A percentile compares a stretch with the other conserved stretches of the same genome.
Evolutionary conservation across 2,797 vertebrate genomes (phyloP).

Genomic region (Peromyscus attwateri): DNA sequence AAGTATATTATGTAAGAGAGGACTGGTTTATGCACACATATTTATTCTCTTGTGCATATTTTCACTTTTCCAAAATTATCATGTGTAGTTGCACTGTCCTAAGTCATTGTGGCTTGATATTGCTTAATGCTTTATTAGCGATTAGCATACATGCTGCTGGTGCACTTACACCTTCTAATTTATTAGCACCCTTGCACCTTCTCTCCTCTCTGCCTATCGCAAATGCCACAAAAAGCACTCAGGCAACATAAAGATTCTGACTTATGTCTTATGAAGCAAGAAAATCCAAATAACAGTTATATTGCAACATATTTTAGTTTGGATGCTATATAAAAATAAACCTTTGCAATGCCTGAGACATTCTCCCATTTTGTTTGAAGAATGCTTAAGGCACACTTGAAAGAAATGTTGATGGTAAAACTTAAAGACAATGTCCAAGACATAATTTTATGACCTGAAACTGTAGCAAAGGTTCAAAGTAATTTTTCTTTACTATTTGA

Average conservation of each 20-base stretch:
- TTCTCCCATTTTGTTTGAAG: constrained; percentile 26
- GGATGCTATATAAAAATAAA: constrained; percentile 84
- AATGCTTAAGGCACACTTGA: constrained; percentile 20
- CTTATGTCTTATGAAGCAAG: constrained; percentile 75
- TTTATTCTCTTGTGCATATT: constrained; percentile 55
- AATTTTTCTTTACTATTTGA: constrained; percentile 41
- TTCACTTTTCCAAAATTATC: constrained; percentile 55
- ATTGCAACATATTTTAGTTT: constrained; percentile 74
- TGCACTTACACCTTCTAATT: constrained; percentile 56
- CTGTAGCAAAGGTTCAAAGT: constrained; percentile 60
- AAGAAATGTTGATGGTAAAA: constrained; percentile 10
- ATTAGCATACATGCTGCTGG: constrained; percentile 63
- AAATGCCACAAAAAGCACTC: constrained; percentile 76
- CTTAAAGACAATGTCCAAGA: constrained; percentile 19
- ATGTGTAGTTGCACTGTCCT: constrained; percentile 45
- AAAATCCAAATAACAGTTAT: constrained; percentile 72
- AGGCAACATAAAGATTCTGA: constrained; percentile 80
- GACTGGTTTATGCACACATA: constrained; percentile 43
- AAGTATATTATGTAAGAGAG: constrained; percentile 42
- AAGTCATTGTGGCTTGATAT: constrained; percentile 54
- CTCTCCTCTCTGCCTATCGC: constrained; percentile 62
- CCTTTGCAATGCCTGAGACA: constrained; percentile 64
- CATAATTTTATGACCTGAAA: constrained; percentile 46
- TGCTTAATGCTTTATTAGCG: constrained; percentile 72
- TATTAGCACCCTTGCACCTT: constrained; percentile 74